Conservation (phyloP, 2,797 vertebrate species). For the Chromobotia macracanthus region DNA sequence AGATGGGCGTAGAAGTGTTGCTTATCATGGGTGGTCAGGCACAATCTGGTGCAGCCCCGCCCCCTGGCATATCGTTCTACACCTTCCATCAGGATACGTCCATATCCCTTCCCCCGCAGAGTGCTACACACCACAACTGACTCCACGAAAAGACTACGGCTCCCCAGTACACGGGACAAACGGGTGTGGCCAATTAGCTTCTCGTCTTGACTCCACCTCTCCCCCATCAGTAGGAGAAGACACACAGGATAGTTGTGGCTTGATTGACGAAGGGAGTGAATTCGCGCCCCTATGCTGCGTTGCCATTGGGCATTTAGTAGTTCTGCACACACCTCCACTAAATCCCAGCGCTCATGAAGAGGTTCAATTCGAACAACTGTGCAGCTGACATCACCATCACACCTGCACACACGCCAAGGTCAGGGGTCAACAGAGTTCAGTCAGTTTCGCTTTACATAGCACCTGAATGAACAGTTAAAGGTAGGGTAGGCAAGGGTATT, state of each 20-base stretch:
- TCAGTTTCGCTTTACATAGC: slow-evolving; percentile 1
- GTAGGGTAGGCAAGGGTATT: no score
- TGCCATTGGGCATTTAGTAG: slow-evolving; percentile 92
- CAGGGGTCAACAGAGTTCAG: slow-evolving; percentile 40
- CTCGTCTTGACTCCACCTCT: slow-evolving; percentile 46
- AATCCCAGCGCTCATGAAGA: slow-evolving; percentile 86
- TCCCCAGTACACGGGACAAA: slow-evolving; percentile 82
- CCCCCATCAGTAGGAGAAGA: slow-evolving; percentile 80
- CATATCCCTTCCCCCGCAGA: slow-evolving; percentile 86
- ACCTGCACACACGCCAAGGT: slow-evolving; percentile 62
- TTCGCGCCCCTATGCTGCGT: slow-evolving; percentile 84
- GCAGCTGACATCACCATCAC: slow-evolving; percentile 62
- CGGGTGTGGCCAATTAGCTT: slow-evolving; percentile 86
- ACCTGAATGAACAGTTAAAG: not conserved
- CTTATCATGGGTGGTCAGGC: slow-evolving; percentile 92
- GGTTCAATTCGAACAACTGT: slow-evolving; percentile 71
- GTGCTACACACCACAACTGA: slow-evolving; percentile 86
- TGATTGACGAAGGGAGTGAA: slow-evolving; percentile 87
- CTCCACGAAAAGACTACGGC: slow-evolving; percentile 86
- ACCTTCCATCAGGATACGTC: slow-evolving; percentile 88
- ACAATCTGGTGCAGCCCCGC: slow-evolving; percentile 81
- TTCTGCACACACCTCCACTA: slow-evolving; percentile 85
- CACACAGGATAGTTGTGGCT: slow-evolving; percentile 85
- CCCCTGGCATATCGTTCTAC: slow-evolving; percentile 83
- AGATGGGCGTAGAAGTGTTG: slow-evolving; percentile 91